Conservation (phyloP, 92 coral and sea anemone species). For the Palythoa caribaeorum region DNA sequence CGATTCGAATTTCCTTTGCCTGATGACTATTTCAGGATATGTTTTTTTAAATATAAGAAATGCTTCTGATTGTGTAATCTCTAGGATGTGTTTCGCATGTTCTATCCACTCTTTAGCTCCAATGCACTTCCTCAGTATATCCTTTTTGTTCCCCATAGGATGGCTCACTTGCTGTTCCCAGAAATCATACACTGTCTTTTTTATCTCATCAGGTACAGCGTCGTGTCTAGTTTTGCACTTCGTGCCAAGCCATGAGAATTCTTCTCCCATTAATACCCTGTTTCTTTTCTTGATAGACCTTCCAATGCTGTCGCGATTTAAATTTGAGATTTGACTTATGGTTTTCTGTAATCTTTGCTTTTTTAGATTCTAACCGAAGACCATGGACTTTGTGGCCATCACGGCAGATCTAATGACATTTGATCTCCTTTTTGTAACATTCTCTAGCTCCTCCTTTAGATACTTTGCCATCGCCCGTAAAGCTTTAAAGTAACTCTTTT, state of each 20-base stretch:
- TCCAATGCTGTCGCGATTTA: conserved; percentile 13
- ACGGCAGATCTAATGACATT: conserved; percentile 1
- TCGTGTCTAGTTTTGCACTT: conserved; percentile 13
- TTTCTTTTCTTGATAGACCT: conserved; percentile 13
- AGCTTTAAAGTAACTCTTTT: not conserved
- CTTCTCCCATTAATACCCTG: conserved; percentile 19
- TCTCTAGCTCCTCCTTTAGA: not conserved
- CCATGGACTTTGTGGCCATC: conserved; percentile 31
- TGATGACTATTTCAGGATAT: not conserved
- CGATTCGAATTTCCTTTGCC: conserved; percentile 25
- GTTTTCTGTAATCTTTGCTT: conserved; percentile 8
- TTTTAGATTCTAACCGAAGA: conserved; percentile 12
- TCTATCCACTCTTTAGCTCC: conserved; percentile 22
- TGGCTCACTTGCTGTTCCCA: conserved; percentile 24
- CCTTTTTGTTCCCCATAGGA: conserved; percentile 22
- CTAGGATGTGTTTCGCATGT: conserved; percentile 23
- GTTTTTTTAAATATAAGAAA: not conserved
- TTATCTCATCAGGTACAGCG: not conserved
- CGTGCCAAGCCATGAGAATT: conserved; percentile 9
- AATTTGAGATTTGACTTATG: conserved; percentile 1
- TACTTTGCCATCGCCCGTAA: not conserved
- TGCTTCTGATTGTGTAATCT: conserved; percentile 20
- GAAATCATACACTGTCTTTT: conserved; percentile 18
- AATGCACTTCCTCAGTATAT: conserved; percentile 1
- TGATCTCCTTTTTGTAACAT: conserved; percentile 7